Conservation (phyloP, 2,888 invertebrate species). For the Dryobota labecula region DNA sequence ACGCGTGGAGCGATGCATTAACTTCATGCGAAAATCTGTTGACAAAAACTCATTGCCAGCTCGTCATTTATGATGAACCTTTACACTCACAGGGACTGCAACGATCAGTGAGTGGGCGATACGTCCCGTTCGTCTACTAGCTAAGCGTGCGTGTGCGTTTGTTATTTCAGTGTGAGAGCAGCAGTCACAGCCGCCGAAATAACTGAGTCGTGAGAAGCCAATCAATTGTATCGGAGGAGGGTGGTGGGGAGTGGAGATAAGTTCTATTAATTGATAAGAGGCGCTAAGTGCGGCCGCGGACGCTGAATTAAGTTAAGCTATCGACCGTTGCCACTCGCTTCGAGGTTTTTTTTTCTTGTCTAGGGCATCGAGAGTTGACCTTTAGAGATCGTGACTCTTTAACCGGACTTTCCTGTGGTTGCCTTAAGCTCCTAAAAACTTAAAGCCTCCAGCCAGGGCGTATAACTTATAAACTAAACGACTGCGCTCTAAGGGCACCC, state of each 20-base stretch:
- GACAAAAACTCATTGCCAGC: not conserved
- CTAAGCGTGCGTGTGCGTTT: not conserved
- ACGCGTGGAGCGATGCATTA: not conserved
- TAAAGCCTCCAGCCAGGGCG: no score
- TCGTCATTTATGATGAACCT: not conserved
- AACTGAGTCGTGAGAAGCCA: not conserved
- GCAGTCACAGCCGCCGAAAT: not conserved
- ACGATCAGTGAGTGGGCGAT: no score
- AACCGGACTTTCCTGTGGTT: no score
- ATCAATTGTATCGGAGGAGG: not conserved
- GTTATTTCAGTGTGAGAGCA: not conserved
- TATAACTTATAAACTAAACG: no score
- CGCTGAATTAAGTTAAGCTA: constrained; percentile 26
- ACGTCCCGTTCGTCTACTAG: not conserved
- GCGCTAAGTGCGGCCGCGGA: constrained; percentile 50
- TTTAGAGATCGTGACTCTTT: no score
- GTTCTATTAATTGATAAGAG: constrained; percentile 61
- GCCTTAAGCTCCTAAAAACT: no score
- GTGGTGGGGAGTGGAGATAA: not conserved
- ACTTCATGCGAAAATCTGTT: not conserved
- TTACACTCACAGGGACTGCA: no score
- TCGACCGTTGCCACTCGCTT: not conserved
- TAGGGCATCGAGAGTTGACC: no score
- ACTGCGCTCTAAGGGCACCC: no score
- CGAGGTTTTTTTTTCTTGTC: no score